These are phyloP conservation scores for Hyles vespertilio DNA, from an alignment of 1,140 invertebrate genomes.

Conservation along the genomic window DNA sequence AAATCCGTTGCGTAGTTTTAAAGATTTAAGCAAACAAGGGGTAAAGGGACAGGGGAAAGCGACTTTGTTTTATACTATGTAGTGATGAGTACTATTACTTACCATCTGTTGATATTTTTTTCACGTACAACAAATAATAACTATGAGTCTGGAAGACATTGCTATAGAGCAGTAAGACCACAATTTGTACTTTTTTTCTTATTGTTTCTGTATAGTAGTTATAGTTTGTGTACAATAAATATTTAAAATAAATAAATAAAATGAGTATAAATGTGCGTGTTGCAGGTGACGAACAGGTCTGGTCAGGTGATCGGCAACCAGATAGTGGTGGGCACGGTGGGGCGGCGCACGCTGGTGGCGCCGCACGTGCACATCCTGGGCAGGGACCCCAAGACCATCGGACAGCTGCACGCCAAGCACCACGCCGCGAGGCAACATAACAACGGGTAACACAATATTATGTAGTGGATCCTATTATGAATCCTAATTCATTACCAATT, in stretches of 20 bases:
- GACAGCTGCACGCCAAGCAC: constrained; percentile 43
- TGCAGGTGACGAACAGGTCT: constrained; percentile 69
- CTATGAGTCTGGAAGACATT: not conserved
- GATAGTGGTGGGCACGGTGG: constrained; percentile 58
- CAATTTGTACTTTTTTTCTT: not conserved
- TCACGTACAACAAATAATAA: too few species aligned
- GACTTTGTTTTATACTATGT: too few species aligned
- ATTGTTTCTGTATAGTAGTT: too few species aligned
- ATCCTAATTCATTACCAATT: too few species aligned
- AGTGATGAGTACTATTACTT: too few species aligned
- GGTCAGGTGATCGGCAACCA: constrained; percentile 74
- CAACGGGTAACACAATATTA: constrained; percentile 7
- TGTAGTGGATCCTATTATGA: not conserved
- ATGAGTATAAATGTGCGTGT: constrained; percentile 1
- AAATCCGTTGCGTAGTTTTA: too few species aligned
- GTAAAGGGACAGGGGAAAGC: too few species aligned
- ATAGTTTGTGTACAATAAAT: too few species aligned
- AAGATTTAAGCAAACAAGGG: too few species aligned
- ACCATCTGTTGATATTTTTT: too few species aligned
- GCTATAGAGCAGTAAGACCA: not conserved
- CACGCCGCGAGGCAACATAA: constrained; percentile 14
- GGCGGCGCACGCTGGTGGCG: constrained; percentile 40
- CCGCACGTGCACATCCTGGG: constrained; percentile 64
- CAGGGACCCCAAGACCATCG: constrained; percentile 53
- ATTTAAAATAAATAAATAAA: not conserved